Base-by-base conservation (phyloP, 64 coral and sea anemone species). In the Catalaphyllia jardinei region DNA sequence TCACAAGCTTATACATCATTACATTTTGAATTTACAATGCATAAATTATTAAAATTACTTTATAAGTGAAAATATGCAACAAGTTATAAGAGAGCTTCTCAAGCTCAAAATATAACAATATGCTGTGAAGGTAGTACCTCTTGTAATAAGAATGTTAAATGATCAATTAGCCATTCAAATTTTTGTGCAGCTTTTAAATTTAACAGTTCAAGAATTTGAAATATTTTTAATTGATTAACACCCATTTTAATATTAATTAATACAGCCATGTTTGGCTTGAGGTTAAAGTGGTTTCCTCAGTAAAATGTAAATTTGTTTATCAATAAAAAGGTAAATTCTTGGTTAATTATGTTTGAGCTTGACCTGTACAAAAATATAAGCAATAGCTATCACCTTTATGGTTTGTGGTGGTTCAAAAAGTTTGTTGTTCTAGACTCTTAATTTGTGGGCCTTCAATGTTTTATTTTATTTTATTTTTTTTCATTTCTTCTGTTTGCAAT, bases 141-240 rank as follows among this genome's bases (percentile, higher is more conserved):
- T 69, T 12, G 17, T 79, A 57, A 25, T 14, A 51, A 27, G 10
- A 1, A 15, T 57, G 54, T 57, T 12, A 57, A 57, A 57, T 57
- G 1, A 57, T 57, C 15, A 14, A 16, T 10, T 6, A 57, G 54
- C 15, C 15, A 12, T 57, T 57, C 54, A 57, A 57, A 57, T 14
- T 57, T 57, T 57, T 57, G 54, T 57, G 54, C 3, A 15, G 25
- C 24, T 22, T 74, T 50, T n/a, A n/a, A 7, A 83, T 39, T 83
- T 83, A 24, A 15, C 60, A 39, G 16, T 22, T 83, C 28, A 83
- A 65, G 60, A 63, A 64, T 65, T 83, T 83, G 2, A 83, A 83
- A 83, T 29, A 82, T 83, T 82, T 16, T 33, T 83, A 18, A 16
- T 80, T 61, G 65, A 29, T 69, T 25, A 69, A 18, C 11, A 30